Percentiles rank a stretch among this genome's conserved stretches.
These are phyloP conservation scores for Drymodes brunneopygia DNA, from an alignment of 2,113 vertebrate genomes.

Conservation along the genomic window DNA sequence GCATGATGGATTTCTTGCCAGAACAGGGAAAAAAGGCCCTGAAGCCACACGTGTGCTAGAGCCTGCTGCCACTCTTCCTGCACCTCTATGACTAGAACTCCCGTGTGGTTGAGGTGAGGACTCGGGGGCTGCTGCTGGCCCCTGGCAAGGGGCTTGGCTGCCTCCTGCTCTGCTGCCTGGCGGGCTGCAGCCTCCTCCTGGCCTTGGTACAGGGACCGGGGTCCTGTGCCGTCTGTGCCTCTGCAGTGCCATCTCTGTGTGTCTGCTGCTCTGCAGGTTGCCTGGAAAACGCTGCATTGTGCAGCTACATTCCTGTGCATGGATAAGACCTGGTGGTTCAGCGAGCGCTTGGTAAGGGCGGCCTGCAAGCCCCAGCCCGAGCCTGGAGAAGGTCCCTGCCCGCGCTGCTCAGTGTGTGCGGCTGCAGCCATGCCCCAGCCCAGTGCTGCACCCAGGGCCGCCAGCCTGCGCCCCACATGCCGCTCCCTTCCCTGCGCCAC, in stretches of 20 bases:
- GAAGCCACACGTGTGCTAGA: accelerated
- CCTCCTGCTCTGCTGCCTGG: neutral
- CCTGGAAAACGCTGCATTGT: too few relatives aligned
- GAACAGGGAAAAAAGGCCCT: neutral
- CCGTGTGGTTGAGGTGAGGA: neutral
- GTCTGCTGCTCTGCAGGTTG: neutral
- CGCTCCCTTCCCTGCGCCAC: too few relatives aligned
- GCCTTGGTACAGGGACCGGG: neutral
- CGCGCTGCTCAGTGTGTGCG: too few relatives aligned
- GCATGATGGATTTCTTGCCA: too few relatives aligned
- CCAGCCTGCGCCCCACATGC: too few relatives aligned
- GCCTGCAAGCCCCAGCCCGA: too few relatives aligned
- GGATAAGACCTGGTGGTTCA: too few relatives aligned
- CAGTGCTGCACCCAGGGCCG: too few relatives aligned
- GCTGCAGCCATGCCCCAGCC: too few relatives aligned
- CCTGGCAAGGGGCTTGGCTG: neutral
- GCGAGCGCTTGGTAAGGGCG: too few relatives aligned
- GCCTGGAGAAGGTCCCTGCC: too few relatives aligned
- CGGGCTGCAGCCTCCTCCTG: neutral
- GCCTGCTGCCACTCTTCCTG: neutral
- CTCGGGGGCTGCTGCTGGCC: neutral
- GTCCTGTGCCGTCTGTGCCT: neutral
- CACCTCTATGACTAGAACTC: neutral
- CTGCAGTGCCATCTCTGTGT: accelerated
- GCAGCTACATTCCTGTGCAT: too few relatives aligned